These are phyloP conservation scores for Hippocampus guttulatus DNA, from an alignment of 2,113 vertebrate genomes.

Conservation along the genomic window DNA sequence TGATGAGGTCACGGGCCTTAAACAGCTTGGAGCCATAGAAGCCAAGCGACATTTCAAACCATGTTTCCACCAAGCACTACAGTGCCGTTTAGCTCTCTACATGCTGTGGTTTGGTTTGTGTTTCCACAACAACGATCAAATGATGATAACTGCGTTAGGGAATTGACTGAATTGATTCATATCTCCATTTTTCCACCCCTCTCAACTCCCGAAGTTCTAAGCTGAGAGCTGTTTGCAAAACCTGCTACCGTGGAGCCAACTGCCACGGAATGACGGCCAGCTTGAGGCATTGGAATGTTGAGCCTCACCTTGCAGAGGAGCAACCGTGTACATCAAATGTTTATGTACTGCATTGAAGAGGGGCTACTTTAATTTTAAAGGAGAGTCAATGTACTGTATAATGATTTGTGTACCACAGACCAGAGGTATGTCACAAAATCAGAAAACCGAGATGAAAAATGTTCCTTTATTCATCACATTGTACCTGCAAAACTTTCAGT, in stretches of 20 bases:
- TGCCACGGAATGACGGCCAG: neutral
- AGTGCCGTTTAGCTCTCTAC: neutral
- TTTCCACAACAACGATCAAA: neutral
- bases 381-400: too few relatives aligned
- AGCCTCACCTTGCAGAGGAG: neutral
- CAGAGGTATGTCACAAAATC: too few relatives aligned
- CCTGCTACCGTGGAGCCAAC: neutral
- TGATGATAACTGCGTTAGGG: too few relatives aligned
- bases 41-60: slow-evolving; percentile 7
- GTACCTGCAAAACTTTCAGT: too few relatives aligned
- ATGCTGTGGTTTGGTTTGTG: neutral
- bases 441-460: too few relatives aligned
- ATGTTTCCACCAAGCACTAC: neutral
- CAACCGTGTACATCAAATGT: too few relatives aligned
- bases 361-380: too few relatives aligned
- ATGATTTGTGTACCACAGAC: too few relatives aligned
- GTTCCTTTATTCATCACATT: too few relatives aligned
- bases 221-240: neutral
- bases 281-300: neutral
- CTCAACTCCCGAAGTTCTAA: neutral
- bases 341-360: too few relatives aligned
- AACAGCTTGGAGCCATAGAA: slow-evolving; percentile 16
- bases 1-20: slow-evolving; percentile 10
- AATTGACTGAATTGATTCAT: too few relatives aligned
- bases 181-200: too few relatives aligned